These are phyloP conservation scores for Meiosimyza platycephala DNA, from an alignment of 2,888 invertebrate genomes.

Conservation along the genomic window DNA sequence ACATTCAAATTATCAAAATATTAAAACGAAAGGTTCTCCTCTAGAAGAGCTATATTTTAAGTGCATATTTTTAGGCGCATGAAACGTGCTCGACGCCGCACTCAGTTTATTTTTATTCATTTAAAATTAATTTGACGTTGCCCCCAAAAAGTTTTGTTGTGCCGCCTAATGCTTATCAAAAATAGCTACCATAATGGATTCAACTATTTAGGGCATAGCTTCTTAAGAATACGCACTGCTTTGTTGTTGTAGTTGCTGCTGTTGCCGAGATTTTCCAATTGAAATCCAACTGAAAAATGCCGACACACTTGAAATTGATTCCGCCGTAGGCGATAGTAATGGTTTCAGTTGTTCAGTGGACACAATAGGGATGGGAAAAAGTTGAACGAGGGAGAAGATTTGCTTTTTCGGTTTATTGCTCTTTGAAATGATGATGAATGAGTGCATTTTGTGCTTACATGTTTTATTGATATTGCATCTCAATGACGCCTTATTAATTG, in stretches of 20 bases:
- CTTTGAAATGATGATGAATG: too few relatives aligned
- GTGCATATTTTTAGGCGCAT: neutral
- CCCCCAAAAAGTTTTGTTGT: neutral
- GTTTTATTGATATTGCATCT: too few relatives aligned
- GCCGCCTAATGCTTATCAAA: slow-evolving; percentile 2
- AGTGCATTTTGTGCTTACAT: too few relatives aligned
- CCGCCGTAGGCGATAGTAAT: neutral
- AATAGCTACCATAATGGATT: slow-evolving; percentile 3
- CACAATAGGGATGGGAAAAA: too few relatives aligned
- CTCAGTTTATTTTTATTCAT: slow-evolving; percentile 1
- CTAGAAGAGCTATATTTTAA: too few relatives aligned
- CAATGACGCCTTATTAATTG: too few relatives aligned
- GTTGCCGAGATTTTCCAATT: slow-evolving; percentile 1
- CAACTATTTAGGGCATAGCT: slow-evolving; percentile 6
- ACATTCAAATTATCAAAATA: too few relatives aligned
- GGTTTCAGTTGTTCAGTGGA: too few relatives aligned
- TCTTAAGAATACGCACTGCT: neutral
- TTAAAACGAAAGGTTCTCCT: too few relatives aligned
- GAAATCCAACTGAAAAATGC: neutral
- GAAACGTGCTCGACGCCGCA: neutral
- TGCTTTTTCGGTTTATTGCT: too few relatives aligned
- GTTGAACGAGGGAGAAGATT: too few relatives aligned
- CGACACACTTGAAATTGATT: slow-evolving; percentile 9
- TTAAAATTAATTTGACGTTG: slow-evolving; percentile 5
- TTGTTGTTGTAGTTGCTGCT: too few relatives aligned